Evolutionary conservation across 2,113 vertebrate species (phyloP).

Genomic region (Progne subis): DNA sequence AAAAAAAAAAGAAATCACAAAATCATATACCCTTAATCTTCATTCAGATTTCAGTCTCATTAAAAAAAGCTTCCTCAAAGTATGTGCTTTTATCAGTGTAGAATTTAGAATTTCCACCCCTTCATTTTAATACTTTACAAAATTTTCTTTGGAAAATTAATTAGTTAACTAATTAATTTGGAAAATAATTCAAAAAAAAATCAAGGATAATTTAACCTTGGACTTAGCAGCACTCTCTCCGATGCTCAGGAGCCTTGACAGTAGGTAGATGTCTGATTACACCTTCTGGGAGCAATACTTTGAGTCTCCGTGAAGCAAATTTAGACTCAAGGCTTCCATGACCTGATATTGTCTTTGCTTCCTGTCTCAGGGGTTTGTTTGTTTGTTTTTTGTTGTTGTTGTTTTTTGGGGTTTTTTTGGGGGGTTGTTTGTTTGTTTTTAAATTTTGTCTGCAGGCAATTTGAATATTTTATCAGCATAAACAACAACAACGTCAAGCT

Average conservation of each 20-base stretch:
- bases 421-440: not conserved
- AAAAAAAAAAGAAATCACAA: not conserved
- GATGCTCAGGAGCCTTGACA: too few relatives aligned
- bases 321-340: not conserved
- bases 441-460: not conserved
- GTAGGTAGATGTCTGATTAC: not conserved
- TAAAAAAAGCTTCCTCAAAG: not conserved
- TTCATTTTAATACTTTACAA: not conserved
- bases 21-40: not conserved
- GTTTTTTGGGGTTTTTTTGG: not conserved
- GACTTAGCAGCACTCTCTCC: not conserved
- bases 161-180: not conserved
- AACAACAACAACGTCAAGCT: not conserved
- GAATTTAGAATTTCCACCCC: not conserved
- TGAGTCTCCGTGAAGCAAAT: fast-evolving
- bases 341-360: not conserved
- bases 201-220: not conserved
- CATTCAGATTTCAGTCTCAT: not conserved
- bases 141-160: not conserved
- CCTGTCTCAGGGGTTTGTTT: not conserved
- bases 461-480: conserved; percentile 30
- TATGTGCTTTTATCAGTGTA: not conserved
- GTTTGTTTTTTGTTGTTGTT: not conserved
- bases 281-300: not conserved
- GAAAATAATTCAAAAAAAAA: not conserved